These are phyloP conservation scores for Sympetrum striolatum DNA, from an alignment of 2,888 invertebrate genomes.

Conservation along the genomic window DNA sequence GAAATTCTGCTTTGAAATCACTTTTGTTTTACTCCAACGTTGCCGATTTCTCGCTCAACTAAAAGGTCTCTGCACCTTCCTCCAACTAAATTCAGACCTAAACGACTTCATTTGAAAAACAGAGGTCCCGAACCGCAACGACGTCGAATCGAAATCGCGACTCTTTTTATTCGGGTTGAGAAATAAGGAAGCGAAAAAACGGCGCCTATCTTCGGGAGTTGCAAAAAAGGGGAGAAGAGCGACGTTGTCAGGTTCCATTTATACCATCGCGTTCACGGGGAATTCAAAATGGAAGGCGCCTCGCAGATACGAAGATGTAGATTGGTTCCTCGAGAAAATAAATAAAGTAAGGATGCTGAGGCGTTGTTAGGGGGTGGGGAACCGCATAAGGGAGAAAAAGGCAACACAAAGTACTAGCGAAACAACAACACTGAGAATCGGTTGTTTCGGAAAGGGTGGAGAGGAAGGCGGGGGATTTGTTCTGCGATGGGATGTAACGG, in stretches of 20 bases:
- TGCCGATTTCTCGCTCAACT: too few species aligned
- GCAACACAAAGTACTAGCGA: background rate
- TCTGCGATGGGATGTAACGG: slow-evolving; percentile 35
- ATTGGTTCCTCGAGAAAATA: background rate
- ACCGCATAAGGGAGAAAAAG: background rate
- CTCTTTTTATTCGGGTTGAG: background rate
- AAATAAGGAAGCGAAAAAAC: background rate
- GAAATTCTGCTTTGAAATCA: too few species aligned
- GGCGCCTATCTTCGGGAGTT: background rate
- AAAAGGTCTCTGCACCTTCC: too few species aligned
- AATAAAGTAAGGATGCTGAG: background rate
- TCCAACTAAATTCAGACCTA: too few species aligned
- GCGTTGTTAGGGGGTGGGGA: background rate
- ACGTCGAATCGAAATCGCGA: background rate
- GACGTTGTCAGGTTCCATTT: background rate
- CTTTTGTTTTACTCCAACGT: too few species aligned
- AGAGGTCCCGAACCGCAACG: background rate
- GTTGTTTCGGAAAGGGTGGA: background rate
- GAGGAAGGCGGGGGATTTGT: slow-evolving; percentile 6
- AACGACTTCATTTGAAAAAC: background rate
- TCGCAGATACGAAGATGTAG: background rate
- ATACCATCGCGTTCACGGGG: background rate
- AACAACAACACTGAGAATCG: background rate
- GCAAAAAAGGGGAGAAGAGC: background rate
- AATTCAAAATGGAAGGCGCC: background rate